Conservation (phyloP, 2,113 vertebrate species). For the Acanthochromis polyacanthus region DNA sequence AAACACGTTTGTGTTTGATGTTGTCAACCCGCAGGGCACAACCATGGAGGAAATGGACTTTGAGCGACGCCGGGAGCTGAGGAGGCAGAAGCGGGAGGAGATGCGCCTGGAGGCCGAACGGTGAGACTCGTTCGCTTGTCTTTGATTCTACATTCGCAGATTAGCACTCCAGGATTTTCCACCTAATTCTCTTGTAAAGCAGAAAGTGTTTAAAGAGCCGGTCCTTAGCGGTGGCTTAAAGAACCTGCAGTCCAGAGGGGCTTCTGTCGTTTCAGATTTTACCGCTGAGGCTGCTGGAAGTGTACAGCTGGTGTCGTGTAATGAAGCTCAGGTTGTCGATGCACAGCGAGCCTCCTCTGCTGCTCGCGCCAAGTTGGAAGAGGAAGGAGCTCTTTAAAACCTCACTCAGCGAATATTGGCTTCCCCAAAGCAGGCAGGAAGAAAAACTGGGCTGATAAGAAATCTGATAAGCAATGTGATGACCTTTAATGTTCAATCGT, state of each 20-base stretch:
- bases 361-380: conserved; percentile 59
- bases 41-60: conserved; percentile 95
- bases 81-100: conserved; percentile 98
- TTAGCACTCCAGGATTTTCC: conserved; percentile 19
- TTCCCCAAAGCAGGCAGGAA: conserved; percentile 9
- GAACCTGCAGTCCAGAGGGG: conserved; percentile 18
- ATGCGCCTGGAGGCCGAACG: conserved; percentile 97
- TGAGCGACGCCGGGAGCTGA: conserved; percentile 95
- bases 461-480: conserved; percentile 71
- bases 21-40: conserved; percentile 70
- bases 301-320: conserved; percentile 35
- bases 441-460: conserved; percentile 62
- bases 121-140: conserved; percentile 78
- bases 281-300: conserved; percentile 23
- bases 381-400: conserved; percentile 57
- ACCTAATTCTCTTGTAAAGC: conserved; percentile 20
- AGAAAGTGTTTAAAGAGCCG: conserved; percentile 4
- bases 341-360: conserved; percentile 44
- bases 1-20: conserved; percentile 54
- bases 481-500: conserved; percentile 74
- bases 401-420: conserved; percentile 67
- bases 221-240: conserved; percentile 1
- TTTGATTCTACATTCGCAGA: background rate
- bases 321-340: conserved; percentile 44
- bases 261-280: conserved; percentile 19